Percentiles rank a stretch among this genome's conserved stretches.
These are phyloP conservation scores for Ophraella communa DNA, from an alignment of 2,888 invertebrate species.

Conservation along the genomic window DNA sequence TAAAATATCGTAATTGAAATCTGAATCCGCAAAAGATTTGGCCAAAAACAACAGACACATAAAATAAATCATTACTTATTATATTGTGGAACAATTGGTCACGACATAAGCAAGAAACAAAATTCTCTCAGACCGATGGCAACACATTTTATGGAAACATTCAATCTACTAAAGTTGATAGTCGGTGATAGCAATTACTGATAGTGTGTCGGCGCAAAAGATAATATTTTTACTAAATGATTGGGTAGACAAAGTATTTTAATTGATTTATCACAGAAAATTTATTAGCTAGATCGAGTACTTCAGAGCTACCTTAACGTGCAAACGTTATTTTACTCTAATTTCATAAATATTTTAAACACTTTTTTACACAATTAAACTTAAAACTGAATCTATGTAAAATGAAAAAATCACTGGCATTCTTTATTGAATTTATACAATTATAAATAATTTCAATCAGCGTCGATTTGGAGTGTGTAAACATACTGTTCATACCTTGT, in stretches of 20 bases:
- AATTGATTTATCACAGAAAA: constrained; percentile 33
- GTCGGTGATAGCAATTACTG: constrained; percentile 54
- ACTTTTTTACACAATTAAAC: background rate
- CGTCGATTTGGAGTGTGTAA: constrained; percentile 11
- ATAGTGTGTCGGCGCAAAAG: constrained; percentile 51
- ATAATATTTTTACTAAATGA: constrained; percentile 45
- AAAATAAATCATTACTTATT: constrained; percentile 39
- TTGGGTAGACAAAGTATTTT: constrained; percentile 37
- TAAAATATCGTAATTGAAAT: constrained; percentile 43
- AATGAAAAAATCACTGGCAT: background rate
- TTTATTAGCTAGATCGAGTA: constrained; percentile 24
- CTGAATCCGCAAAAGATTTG: constrained; percentile 28
- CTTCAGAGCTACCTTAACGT: constrained; percentile 20
- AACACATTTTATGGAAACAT: constrained; percentile 49
- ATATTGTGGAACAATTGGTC: constrained; percentile 26
- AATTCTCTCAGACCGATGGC: constrained; percentile 38
- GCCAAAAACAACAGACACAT: constrained; percentile 36
- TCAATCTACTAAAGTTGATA: constrained; percentile 49
- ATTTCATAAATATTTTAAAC: background rate
- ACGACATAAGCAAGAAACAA: constrained; percentile 37
- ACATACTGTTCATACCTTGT: background rate
- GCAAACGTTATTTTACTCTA: background rate
- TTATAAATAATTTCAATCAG: background rate
- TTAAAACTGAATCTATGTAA: background rate
- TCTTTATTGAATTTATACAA: constrained; percentile 1